These are phyloP conservation scores for Syngnathus floridae DNA, from an alignment of 2,113 vertebrate species.

Conservation along the genomic window DNA sequence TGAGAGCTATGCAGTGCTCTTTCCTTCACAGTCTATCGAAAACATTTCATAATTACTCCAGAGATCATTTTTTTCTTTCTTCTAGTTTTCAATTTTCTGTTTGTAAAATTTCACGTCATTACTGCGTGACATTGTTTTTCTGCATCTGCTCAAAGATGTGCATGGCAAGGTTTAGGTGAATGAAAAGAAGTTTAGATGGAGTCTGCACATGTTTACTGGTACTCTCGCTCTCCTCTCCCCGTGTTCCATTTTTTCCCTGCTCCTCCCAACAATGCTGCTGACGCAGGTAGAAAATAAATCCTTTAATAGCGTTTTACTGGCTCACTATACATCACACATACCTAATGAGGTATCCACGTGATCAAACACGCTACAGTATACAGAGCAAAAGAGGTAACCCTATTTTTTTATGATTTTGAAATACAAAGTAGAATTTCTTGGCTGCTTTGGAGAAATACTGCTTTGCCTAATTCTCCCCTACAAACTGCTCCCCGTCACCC, in stretches of 20 bases:
- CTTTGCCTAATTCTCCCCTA: constrained; percentile 7
- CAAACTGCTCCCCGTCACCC: constrained; percentile 13
- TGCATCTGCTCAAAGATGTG: constrained; percentile 17
- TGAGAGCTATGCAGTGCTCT: constrained; percentile 20
- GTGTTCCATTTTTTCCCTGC: background rate
- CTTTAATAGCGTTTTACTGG: constrained; percentile 59
- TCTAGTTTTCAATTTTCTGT: background rate
- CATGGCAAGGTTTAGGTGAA: constrained; percentile 24
- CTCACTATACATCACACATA: constrained; percentile 54
- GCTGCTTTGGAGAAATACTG: too few species aligned
- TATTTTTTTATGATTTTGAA: background rate
- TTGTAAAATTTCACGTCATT: background rate
- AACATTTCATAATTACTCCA: constrained; percentile 2
- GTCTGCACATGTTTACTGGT: constrained; percentile 60
- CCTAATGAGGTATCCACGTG: constrained; percentile 30
- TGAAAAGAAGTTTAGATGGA: constrained; percentile 38
- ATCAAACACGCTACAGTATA: constrained; percentile 12
- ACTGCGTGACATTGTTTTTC: background rate
- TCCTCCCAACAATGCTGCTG: constrained; percentile 65
- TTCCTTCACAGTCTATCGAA: background rate
- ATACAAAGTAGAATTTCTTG: background rate
- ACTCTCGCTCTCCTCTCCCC: constrained; percentile 14
- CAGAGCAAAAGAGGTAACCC: background rate
- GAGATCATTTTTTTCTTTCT: background rate
- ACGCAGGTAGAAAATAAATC: constrained; percentile 67